Evolutionary conservation across 2,113 vertebrate genomes (phyloP).

Genomic region (Antechinus flavipes): DNA sequence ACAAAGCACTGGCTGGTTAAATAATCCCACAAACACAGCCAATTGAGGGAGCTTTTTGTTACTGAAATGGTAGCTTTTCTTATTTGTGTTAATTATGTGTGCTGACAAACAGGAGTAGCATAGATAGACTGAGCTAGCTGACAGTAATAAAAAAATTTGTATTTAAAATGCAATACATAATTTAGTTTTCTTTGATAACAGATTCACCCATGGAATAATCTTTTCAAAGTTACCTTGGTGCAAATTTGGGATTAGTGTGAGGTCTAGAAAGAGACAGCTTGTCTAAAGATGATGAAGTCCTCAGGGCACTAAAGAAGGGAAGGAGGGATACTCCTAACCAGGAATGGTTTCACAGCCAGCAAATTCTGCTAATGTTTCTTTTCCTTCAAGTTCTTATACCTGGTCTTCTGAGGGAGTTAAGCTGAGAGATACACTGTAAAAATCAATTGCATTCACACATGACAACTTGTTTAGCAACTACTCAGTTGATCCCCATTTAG

Average conservation of each 20-base stretch:
- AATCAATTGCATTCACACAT: conserved; percentile 4
- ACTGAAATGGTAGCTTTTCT: background rate
- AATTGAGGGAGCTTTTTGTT: background rate
- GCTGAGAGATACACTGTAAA: background rate
- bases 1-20: conserved; percentile 27
- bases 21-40: background rate
- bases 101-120: background rate
- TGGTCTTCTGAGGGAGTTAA: conserved; percentile 15
- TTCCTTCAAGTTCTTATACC: conserved; percentile 43
- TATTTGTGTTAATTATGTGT: background rate
- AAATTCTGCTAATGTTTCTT: background rate
- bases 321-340: background rate
- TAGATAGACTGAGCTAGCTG: background rate
- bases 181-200: background rate
- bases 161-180: background rate
- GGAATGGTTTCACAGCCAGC: conserved; percentile 4
- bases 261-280: background rate
- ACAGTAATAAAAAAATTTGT: background rate
- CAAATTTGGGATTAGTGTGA: background rate
- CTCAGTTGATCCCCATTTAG: background rate
- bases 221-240: background rate
- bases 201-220: background rate
- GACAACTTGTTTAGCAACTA: background rate
- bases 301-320: conserved; percentile 1
- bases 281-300: background rate